phyloP scores from a whole-genome alignment of 2,888 invertebrate species.

The Leptopterna dolabrata region DNA sequence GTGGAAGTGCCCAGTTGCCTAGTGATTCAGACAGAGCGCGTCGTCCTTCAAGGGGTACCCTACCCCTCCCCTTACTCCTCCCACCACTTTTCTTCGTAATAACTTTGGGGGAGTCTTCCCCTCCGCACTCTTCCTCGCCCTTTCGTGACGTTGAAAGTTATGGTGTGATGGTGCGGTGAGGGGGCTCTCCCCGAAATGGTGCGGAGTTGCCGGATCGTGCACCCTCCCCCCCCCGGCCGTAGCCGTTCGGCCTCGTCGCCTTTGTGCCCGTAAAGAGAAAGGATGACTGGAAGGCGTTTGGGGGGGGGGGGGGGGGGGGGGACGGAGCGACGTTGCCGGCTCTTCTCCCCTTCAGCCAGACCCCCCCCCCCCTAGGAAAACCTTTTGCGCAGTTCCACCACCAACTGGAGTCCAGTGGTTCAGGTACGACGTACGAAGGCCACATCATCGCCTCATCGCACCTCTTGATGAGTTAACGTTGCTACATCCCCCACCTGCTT shows the following conservation, averaged over 20 bases:
- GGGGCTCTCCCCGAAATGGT: constrained; percentile 54
- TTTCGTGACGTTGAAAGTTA: not conserved
- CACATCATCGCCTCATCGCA: constrained; percentile 21
- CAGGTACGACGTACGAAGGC: constrained; percentile 50
- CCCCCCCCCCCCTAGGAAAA: constrained; percentile 22
- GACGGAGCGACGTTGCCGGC: constrained; percentile 37
- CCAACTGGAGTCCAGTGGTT: constrained; percentile 47
- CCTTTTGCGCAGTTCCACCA: constrained; percentile 48
- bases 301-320: too few species aligned
- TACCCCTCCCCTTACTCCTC: not conserved
- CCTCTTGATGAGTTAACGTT: too few species aligned
- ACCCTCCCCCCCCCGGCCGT: not conserved
- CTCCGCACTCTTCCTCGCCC: not conserved
- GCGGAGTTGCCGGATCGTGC: constrained; percentile 42
- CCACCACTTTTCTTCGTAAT: not conserved
- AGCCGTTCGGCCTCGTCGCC: not conserved
- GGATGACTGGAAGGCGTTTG: too few species aligned
- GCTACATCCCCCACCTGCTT: constrained; percentile 14
- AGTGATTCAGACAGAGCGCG: constrained; percentile 44
- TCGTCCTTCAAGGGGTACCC: constrained; percentile 34
- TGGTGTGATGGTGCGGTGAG: not conserved
- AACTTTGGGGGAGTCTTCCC: constrained; percentile 22
- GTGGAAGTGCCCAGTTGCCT: not conserved
- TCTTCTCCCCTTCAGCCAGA: not conserved
- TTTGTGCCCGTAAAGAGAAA: not conserved